Evolutionary conservation across 1,140 invertebrate genomes (phyloP).

Genomic region (Psilanteris sp.): DNA sequence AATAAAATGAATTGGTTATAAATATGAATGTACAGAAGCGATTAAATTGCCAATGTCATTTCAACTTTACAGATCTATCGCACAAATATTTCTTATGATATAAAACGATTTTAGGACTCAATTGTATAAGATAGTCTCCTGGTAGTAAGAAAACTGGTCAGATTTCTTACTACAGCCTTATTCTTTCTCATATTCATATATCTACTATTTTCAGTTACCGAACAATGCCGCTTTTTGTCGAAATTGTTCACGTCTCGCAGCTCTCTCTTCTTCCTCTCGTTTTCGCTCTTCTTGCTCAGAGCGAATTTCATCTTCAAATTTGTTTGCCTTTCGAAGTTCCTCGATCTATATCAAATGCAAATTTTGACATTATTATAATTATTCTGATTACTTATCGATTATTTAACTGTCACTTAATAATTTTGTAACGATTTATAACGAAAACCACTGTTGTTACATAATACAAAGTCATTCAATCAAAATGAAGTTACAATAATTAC

Average conservation of each 20-base stretch:
- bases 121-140: too few relatives aligned
- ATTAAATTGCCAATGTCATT: constrained; percentile 12
- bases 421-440: too few relatives aligned
- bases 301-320: constrained; percentile 93
- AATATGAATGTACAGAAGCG: too few relatives aligned
- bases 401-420: too few relatives aligned
- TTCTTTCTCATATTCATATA: constrained; percentile 1
- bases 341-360: constrained; percentile 83
- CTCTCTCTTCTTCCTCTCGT: constrained; percentile 88
- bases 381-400: too few relatives aligned
- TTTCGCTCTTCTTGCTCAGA: constrained; percentile 92
- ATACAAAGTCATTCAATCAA: too few relatives aligned
- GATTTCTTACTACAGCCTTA: constrained; percentile 6
- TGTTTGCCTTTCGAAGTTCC: constrained; percentile 87
- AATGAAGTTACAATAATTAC: too few relatives aligned
- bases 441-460: too few relatives aligned
- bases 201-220: constrained; percentile 69
- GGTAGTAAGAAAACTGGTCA: constrained; percentile 7
- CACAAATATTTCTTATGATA: constrained; percentile 6
- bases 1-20: too few relatives aligned
- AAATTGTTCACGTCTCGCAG: constrained; percentile 87
- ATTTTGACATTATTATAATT: too few relatives aligned
- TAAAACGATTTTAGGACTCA: too few relatives aligned
- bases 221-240: constrained; percentile 91
- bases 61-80: constrained; percentile 3